These are phyloP conservation scores for Petrocephalus microphthalmus DNA, from an alignment of 2,113 vertebrate genomes.

Conservation along the genomic window DNA sequence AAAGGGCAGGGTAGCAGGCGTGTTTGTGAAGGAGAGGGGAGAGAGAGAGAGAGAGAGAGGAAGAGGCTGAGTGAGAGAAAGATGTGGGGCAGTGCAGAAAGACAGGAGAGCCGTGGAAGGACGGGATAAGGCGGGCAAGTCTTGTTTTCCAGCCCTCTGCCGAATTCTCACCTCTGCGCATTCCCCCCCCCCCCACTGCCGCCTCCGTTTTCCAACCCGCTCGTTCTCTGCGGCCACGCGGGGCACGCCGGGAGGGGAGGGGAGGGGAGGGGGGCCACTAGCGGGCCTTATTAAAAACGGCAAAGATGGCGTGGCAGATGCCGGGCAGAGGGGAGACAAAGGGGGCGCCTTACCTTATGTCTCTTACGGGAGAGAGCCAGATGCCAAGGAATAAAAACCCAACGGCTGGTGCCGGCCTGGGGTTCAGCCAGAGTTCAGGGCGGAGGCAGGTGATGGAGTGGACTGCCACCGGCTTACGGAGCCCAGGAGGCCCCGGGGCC, in stretches of 20 bases:
- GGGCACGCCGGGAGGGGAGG: not conserved
- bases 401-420: conserved; percentile 21
- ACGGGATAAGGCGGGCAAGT: conserved; percentile 30
- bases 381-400: conserved; percentile 36
- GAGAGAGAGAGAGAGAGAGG: conserved; percentile 24
- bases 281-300: conserved; percentile 42
- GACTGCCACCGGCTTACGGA: conserved; percentile 44
- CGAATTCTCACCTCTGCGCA: not conserved
- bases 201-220: not conserved
- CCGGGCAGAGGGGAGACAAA: conserved; percentile 42
- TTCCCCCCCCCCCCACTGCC: not conserved
- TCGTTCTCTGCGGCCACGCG: not conserved
- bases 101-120: not conserved
- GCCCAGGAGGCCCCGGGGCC: conserved; percentile 39
- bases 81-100: not conserved
- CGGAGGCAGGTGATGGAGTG: conserved; percentile 43
- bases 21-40: conserved; percentile 58
- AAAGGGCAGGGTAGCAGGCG: conserved; percentile 72
- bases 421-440: conserved; percentile 49
- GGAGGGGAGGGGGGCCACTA: conserved; percentile 18
- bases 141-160: conserved; percentile 29
- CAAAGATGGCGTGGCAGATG: conserved; percentile 49
- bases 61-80: conserved; percentile 14
- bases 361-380: conserved; percentile 33
- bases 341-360: conserved; percentile 36